Conservation (phyloP, 2,888 invertebrate genomes). For the Bursaphelenchus okinawaensis region DNA sequence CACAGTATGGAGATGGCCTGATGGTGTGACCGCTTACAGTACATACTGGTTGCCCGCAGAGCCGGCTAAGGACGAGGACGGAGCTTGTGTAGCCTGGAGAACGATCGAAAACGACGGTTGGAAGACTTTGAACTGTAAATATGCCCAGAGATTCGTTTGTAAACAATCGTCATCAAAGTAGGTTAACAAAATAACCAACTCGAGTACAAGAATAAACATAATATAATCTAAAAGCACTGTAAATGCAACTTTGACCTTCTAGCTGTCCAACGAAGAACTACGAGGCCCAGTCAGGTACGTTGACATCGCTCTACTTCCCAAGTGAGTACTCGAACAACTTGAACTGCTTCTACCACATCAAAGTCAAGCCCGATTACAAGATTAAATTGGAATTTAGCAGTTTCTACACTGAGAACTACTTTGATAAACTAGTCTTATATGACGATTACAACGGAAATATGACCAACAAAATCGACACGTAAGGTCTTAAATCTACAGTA, state of each 20-base stretch:
- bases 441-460: neutral
- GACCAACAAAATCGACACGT: conserved; percentile 6
- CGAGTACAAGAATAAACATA: no score
- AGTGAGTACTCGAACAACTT: conserved; percentile 16
- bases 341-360: conserved; percentile 7
- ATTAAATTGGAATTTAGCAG: conserved; percentile 7
- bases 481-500: neutral
- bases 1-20: conserved; percentile 8
- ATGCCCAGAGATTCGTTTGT: conserved; percentile 19
- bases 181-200: neutral
- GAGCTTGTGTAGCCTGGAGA: conserved; percentile 14
- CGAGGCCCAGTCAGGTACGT: neutral
- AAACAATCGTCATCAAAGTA: conserved; percentile 13
- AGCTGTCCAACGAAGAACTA: conserved; percentile 3
- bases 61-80: neutral
- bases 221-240: no score
- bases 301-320: conserved; percentile 15
- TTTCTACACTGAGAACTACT: conserved; percentile 10
- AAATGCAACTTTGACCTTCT: neutral
- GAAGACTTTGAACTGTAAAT: conserved; percentile 16
- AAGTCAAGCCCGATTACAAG: conserved; percentile 2
- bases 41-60: conserved; percentile 8
- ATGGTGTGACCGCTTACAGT: conserved; percentile 2
- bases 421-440: conserved; percentile 9
- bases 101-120: conserved; percentile 16